Percentiles rank a stretch among this genome's conserved stretches.
These are phyloP conservation scores for Apocrypta bakeri DNA, from an alignment of 1,140 invertebrate genomes.

Conservation along the genomic window DNA sequence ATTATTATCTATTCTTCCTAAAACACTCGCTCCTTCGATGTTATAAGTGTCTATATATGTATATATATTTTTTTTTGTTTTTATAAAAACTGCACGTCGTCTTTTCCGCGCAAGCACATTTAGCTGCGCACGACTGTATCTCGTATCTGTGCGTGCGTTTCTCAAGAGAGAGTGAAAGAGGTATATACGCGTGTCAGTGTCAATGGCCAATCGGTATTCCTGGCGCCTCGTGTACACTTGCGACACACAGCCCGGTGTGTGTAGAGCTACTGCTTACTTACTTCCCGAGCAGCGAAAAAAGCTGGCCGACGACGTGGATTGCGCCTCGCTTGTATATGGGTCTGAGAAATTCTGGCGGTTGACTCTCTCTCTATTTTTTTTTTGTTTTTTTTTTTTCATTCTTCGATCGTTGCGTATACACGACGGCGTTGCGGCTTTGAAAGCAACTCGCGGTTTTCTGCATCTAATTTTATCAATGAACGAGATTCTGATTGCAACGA, in stretches of 20 bases:
- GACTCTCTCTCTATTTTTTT: background rate
- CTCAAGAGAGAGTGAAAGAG: background rate
- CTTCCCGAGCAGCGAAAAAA: background rate
- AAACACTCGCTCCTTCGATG: too few species aligned
- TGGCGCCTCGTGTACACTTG: constrained; percentile 17
- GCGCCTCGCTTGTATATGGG: background rate
- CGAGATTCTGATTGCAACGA: too few species aligned
- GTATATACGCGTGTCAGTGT: constrained; percentile 12
- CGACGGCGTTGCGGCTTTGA: background rate
- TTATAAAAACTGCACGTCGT: too few species aligned
- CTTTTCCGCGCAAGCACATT: too few species aligned
- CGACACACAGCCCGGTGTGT: background rate
- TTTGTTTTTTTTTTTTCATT: background rate
- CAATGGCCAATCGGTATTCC: constrained; percentile 30
- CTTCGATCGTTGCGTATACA: background rate
- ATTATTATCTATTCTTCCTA: too few species aligned
- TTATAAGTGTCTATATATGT: background rate
- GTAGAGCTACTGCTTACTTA: background rate
- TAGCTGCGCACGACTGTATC: background rate
- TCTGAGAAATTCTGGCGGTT: background rate
- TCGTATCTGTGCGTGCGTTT: background rate
- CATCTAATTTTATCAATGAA: background rate
- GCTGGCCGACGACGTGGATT: background rate
- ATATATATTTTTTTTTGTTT: too few species aligned
- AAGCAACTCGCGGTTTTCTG: background rate